Percentiles rank a stretch among this genome's conserved stretches.
These are phyloP conservation scores for Adelognathus sp. DNA, from an alignment of 2,888 invertebrate species.

Conservation along the genomic window DNA sequence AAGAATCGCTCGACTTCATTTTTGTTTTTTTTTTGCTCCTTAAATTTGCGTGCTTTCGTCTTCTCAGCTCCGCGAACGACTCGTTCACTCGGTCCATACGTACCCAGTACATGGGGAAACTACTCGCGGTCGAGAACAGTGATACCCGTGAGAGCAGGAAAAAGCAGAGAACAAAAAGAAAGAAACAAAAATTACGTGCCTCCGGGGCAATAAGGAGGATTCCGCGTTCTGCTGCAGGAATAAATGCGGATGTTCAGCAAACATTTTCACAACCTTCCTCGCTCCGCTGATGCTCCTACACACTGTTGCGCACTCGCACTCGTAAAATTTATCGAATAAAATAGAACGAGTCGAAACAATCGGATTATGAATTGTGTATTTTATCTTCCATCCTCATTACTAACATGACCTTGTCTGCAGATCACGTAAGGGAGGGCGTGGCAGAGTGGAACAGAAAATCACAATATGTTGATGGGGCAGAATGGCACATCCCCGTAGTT, in stretches of 20 bases:
- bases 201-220: constrained; percentile 53
- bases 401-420: no score
- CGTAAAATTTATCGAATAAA: not conserved
- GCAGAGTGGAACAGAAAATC: no score
- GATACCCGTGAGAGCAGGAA: constrained; percentile 12
- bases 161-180: constrained; percentile 5
- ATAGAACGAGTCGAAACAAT: not conserved
- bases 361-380: not conserved
- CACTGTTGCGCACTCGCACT: not conserved
- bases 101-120: constrained; percentile 20
- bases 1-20: constrained; percentile 5
- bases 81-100: constrained; percentile 46
- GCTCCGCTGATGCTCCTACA: not conserved
- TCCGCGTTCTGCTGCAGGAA: constrained; percentile 40
- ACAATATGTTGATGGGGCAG: no score
- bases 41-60: constrained; percentile 13
- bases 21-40: no score
- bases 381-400: not conserved
- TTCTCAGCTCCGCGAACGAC: not conserved
- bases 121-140: not conserved
- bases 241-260: constrained; percentile 26
- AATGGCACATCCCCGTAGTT: no score
- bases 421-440: no score
- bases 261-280: not conserved
- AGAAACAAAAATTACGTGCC: constrained; percentile 41